Conservation (phyloP, 1,140 invertebrate species). For the Penaeus indicus region DNA sequence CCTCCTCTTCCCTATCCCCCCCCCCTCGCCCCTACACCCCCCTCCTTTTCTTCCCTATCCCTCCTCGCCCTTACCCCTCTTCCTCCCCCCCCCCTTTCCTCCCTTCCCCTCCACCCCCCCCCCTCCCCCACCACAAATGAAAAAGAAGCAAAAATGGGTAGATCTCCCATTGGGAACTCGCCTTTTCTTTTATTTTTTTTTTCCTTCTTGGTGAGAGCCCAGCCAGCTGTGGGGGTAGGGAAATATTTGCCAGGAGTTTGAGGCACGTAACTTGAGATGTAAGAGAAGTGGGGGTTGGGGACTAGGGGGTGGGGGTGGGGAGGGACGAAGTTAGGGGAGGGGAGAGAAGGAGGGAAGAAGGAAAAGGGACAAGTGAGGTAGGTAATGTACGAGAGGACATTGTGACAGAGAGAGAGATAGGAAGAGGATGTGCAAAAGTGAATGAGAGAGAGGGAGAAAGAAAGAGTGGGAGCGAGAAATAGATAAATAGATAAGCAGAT, state of each 20-base stretch:
- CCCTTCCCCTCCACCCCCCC: neutral
- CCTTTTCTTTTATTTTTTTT: neutral
- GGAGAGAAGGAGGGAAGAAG: too few relatives aligned
- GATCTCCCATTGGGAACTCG: constrained; percentile 27
- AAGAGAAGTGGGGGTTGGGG: too few relatives aligned
- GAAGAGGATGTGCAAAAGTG: too few relatives aligned
- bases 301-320: too few relatives aligned
- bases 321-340: too few relatives aligned
- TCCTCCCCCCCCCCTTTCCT: neutral
- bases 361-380: too few relatives aligned
- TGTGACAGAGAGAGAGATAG: too few relatives aligned
- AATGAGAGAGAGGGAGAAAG: too few relatives aligned
- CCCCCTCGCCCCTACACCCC: neutral
- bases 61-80: neutral
- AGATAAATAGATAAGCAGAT: too few relatives aligned
- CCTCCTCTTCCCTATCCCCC: neutral
- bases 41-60: neutral
- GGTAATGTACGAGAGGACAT: too few relatives aligned
- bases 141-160: neutral
- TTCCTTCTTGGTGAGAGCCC: constrained; percentile 27
- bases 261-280: constrained; percentile 46
- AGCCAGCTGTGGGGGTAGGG: constrained; percentile 31
- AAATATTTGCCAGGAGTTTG: constrained; percentile 48
- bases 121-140: neutral
- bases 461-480: too few relatives aligned